Evolutionary conservation across 30 jellyfish, hydroid and myxozoan species (phyloP).

Genomic region (Hydractinia echinata): DNA sequence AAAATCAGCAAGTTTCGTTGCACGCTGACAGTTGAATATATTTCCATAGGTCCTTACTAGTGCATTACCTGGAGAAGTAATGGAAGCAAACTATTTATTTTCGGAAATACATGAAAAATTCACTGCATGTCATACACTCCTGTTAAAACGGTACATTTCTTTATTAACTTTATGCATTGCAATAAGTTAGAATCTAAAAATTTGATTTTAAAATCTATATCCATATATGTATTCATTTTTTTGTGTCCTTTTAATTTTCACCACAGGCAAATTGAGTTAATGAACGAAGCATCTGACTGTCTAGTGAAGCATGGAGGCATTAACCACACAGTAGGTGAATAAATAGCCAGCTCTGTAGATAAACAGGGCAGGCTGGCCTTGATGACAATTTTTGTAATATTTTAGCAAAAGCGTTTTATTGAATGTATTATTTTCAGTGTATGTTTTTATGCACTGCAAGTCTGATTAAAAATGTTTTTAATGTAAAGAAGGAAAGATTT

Average conservation of each 20-base stretch:
- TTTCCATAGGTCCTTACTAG: constrained; percentile 15
- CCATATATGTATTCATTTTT: background rate
- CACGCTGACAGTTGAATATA: background rate
- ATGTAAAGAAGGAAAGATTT: too few species aligned
- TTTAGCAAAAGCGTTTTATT: too few species aligned
- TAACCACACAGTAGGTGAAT: background rate
- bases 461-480: too few species aligned
- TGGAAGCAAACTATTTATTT: constrained; percentile 36
- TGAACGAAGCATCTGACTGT: constrained; percentile 18
- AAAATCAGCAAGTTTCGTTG: background rate
- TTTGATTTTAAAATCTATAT: background rate
- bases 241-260: background rate
- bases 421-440: too few species aligned
- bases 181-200: too few species aligned
- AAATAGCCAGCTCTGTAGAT: too few species aligned
- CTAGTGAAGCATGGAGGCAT: background rate
- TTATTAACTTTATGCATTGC: background rate
- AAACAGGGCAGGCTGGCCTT: too few species aligned
- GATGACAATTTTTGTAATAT: too few species aligned
- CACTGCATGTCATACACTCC: constrained; percentile 37
- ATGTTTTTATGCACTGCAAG: too few species aligned
- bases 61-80: constrained; percentile 52
- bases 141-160: constrained; percentile 57
- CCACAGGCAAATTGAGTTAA: constrained; percentile 3
- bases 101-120: constrained; percentile 46